Evolutionary conservation across 2,888 invertebrate species (phyloP).

Genomic region (Leucozona laternaria): DNA sequence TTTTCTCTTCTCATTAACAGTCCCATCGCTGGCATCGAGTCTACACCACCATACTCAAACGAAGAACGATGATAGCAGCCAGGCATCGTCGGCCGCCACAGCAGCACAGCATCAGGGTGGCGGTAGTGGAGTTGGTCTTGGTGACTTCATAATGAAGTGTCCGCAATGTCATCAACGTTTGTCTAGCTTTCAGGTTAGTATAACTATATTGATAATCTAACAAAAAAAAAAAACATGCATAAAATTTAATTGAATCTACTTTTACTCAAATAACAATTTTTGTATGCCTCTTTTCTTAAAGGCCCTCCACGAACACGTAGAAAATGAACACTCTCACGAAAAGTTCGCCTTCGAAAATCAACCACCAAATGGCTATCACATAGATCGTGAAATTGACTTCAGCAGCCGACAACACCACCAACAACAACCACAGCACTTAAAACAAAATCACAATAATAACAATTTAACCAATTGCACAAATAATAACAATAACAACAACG

Average conservation of each 20-base stretch:
- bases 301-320: constrained; percentile 84
- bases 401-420: constrained; percentile 53
- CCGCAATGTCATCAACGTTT: constrained; percentile 84
- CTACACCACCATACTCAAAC: constrained; percentile 82
- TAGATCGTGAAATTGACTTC: constrained; percentile 66
- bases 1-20: constrained; percentile 76
- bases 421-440: constrained; percentile 37
- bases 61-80: constrained; percentile 79
- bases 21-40: constrained; percentile 83
- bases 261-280: background rate
- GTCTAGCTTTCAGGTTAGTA: constrained; percentile 82
- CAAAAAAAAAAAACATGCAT: background rate
- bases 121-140: constrained; percentile 77
- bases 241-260: too few species aligned
- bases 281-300: constrained; percentile 58
- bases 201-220: background rate
- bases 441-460: constrained; percentile 61
- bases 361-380: constrained; percentile 65
- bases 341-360: constrained; percentile 80
- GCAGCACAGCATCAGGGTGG: constrained; percentile 75
- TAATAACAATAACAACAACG: constrained; percentile 62
- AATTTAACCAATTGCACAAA: constrained; percentile 48
- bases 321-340: constrained; percentile 83
- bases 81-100: constrained; percentile 77
- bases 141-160: constrained; percentile 84